phyloP scores from a whole-genome alignment of 2,888 invertebrate genomes.

The Selenia dentaria region DNA sequence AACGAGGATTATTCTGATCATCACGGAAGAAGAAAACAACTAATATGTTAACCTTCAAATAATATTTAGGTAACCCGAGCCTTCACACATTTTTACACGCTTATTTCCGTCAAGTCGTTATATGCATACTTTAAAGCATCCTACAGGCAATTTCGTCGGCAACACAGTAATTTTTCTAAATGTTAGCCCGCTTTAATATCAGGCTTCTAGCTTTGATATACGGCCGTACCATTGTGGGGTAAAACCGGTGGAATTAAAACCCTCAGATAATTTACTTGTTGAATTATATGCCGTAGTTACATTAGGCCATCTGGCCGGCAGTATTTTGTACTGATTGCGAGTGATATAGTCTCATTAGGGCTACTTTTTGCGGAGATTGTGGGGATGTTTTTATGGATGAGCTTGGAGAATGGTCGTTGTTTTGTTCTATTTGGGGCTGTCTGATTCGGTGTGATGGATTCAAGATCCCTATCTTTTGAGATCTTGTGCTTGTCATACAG shows the following conservation, averaged over 20 bases:
- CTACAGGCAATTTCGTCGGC: conserved; percentile 39
- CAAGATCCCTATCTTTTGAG: too few relatives aligned
- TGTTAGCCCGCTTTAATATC: conserved; percentile 50
- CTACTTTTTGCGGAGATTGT: conserved; percentile 25
- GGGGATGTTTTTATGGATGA: conserved; percentile 20
- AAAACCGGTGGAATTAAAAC: conserved; percentile 56
- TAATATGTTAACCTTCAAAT: too few relatives aligned
- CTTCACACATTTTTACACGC: conserved; percentile 18
- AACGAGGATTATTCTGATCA: too few relatives aligned
- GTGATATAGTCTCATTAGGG: conserved; percentile 58
- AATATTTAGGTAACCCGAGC: too few relatives aligned
- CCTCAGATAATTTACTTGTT: conserved; percentile 60
- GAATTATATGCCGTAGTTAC: conserved; percentile 58
- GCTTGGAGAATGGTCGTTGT: conserved; percentile 5
- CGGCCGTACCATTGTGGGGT: conserved; percentile 44
- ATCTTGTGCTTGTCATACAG: too few relatives aligned
- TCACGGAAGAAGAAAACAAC: too few relatives aligned
- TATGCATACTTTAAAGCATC: conserved; percentile 32
- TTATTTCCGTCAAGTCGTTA: conserved; percentile 26
- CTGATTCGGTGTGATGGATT: not conserved
- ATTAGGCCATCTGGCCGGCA: conserved; percentile 44
- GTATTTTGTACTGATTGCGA: conserved; percentile 59
- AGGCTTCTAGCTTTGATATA: conserved; percentile 49
- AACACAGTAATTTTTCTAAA: conserved; percentile 48
- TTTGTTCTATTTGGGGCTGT: conserved; percentile 8